Evolutionary conservation across 1,140 invertebrate species (phyloP).

Genomic region (Rhizoglyphus robini): DNA sequence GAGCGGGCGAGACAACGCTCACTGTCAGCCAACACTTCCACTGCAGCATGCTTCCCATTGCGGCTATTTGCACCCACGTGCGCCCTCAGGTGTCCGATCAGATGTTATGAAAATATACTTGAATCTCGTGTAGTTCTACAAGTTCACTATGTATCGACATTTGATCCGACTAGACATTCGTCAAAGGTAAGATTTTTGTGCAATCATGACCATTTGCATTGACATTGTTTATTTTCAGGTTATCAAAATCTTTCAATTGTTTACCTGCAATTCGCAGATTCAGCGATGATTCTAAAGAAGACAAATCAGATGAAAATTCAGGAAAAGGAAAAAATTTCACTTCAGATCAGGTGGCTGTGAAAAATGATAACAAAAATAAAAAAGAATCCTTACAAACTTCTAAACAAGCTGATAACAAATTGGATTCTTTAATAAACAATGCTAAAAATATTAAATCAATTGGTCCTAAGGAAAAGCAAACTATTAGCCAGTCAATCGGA

Average conservation of each 20-base stretch:
- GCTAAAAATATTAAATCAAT: conserved; percentile 3
- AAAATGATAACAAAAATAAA: neutral
- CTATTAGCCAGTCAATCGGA: neutral
- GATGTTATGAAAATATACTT: too few species aligned
- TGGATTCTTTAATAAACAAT: neutral
- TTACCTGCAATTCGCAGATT: neutral
- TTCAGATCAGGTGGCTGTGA: neutral
- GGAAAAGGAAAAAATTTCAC: neutral
- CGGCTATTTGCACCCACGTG: neutral
- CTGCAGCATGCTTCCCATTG: neutral
- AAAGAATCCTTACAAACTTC: neutral
- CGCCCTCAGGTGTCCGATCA: neutral
- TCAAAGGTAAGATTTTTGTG: too few species aligned
- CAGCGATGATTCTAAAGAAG: neutral
- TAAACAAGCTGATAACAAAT: neutral
- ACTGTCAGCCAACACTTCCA: too few species aligned
- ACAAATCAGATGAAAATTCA: neutral
- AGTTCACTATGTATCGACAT: neutral
- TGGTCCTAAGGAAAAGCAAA: conserved; percentile 1
- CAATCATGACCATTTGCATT: too few species aligned
- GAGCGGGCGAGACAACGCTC: too few species aligned
- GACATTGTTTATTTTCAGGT: too few species aligned
- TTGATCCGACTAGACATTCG: neutral
- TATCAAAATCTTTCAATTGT: neutral
- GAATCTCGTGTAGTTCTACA: neutral